Evolutionary conservation across 2,113 vertebrate genomes (phyloP), one percentile per base, ranked within the genome.

Genomic region (Drymodes brunneopygia): DNA sequence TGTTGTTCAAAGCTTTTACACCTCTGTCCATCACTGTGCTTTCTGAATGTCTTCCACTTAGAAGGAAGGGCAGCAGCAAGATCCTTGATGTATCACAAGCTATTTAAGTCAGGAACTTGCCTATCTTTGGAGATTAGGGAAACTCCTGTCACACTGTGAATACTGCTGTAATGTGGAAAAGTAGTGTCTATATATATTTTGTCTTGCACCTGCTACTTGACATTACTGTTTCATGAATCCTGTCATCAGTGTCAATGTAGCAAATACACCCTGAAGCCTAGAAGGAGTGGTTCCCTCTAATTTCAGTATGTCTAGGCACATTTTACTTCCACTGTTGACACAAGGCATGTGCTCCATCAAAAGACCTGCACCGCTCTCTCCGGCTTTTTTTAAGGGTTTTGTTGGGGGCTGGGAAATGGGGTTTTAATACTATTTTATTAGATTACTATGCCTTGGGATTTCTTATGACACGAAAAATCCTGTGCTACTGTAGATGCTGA

Each of bases 381-480:
- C 4, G 11, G 22, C 45, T 28, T 33, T 33, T 45, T 23, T 16
- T 2, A 13, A 70, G 5, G 8, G 9, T 21, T 47, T 22, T 58
- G 3, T 42, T 58, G 6, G 1, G 5, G 10, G 5, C 1, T 15
- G 23, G 28, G 19, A 38, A 28, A 3, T 53, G 21, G 11, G 14
- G 5, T 11, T 61, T 81, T 53, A 36, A 17, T 35, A 42, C 28
- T n/a, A 31, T n/a, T 61, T 50, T 47, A 22, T 50, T 51, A n/a
- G 33, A 25, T 31, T 35, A 6, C 20, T 70, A 1, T 51, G n/a
- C 33, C 10, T 62, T 62, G 23, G 28, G 12, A 40, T 33, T 87
- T 62, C 22, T 44, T 77, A 40, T 8, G 24, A 14, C 20, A 15
- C 0, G 1, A n/a, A 40, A 62, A 84, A 40, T 72, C 53, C 19